Conservation (phyloP, 2,888 invertebrate genomes). For the Melangyna quadrimaculata region DNA sequence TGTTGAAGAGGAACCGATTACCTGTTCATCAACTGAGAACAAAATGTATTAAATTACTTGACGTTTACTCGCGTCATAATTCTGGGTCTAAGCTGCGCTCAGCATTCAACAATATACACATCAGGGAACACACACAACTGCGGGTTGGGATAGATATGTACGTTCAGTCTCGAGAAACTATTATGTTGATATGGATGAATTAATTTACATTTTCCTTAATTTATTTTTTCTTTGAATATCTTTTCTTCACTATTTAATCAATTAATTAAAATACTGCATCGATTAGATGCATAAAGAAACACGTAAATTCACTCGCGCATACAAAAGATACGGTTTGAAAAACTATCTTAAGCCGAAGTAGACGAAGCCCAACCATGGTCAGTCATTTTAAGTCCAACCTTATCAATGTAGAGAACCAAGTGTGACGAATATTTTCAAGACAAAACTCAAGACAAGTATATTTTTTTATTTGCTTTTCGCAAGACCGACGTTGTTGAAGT, state of each 20-base stretch:
- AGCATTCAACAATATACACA: conserved; percentile 12
- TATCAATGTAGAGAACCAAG: neutral
- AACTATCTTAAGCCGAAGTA: neutral
- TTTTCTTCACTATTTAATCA: conserved; percentile 50
- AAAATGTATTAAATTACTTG: conserved; percentile 61
- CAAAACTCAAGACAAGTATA: neutral
- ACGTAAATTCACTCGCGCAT: conserved; percentile 27
- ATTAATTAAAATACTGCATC: conserved; percentile 57
- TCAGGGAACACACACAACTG: conserved; percentile 15
- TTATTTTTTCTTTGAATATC: conserved; percentile 11
- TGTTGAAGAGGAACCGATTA: conserved; percentile 30
- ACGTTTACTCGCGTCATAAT: conserved; percentile 65
- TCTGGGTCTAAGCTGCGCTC: conserved; percentile 32
- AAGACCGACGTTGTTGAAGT: conserved; percentile 67
- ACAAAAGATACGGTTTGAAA: conserved; percentile 14
- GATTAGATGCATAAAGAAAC: conserved; percentile 46
- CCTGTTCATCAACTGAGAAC: conserved; percentile 58
- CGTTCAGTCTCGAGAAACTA: conserved; percentile 7
- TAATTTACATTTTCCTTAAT: conserved; percentile 66
- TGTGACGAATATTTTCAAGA: neutral
- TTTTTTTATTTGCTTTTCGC: neutral
- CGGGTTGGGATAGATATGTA: conserved; percentile 6
- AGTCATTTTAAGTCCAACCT: neutral
- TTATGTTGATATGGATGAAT: conserved; percentile 53
- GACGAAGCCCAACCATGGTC: conserved; percentile 18